Base-by-base conservation (phyloP, 2,113 vertebrate genomes). In the Chamaetylas fuelleborni region DNA sequence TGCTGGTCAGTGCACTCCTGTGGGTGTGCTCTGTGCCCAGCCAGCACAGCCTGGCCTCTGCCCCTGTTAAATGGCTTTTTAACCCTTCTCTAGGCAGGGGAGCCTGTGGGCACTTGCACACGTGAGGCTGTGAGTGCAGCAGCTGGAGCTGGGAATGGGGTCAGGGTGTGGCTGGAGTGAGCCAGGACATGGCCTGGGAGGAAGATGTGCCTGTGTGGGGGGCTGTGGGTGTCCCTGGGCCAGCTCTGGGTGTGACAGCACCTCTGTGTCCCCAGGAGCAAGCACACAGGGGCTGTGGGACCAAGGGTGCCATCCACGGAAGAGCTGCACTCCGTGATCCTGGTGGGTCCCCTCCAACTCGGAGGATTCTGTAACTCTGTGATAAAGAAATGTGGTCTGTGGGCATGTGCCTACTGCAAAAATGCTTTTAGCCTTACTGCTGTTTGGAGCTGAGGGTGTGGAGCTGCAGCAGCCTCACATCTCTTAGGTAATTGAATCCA, bases 131-230 rank as follows among this genome's bases (percentile, higher is more conserved):
- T 24, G 38, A 47, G 45, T 8, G 65, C 22, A 47, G 70, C 57
- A 58, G 18, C 11, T 71, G 45, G n/a, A 47, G 40, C 25, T 42
- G 58, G 11, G 51, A 31, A 3, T 1, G 15, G 18, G 19, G 42
- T n/a, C 2, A 1, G 33, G 33, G n/a, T 2, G 7, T 34, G 57
- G 15, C 38, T 15, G n/a, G 29, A 18, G 29, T 0, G 3, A 33
- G 34, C 29, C 3, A 10, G 56, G 24, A 26, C 12, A 4, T 3
- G 2, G 26, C 5, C 13, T 58, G 50, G 65, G 43, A 45, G 19
- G 5, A 76, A 36, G 13, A 38, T 14, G 38, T 23, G 51, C 1
- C 2, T 25, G 5, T 58, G 14, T 10, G 10, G 14, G 24, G 26
- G 10, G 19, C 36, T 8, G 7, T 7, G 11, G 14, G 14, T 8